Evolutionary conservation across 2,797 vertebrate genomes (phyloP), one percentile per base, ranked within the genome.

Genomic region (Champsocephalus gunnari): DNA sequence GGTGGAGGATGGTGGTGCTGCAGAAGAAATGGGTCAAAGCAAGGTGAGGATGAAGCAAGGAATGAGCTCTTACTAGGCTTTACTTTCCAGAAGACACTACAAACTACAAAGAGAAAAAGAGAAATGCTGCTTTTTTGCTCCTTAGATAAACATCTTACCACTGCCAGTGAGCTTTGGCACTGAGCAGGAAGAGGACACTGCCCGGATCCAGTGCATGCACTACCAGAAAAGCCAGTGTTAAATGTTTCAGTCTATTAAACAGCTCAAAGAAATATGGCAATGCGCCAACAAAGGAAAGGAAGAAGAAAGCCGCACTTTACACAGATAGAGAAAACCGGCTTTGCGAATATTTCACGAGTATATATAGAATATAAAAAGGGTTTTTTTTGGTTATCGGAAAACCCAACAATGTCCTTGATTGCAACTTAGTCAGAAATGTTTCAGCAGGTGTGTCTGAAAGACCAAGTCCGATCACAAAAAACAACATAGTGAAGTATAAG

Each of bases 11-110:
- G 32, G 47, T 17, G 43, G 45, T 10, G 17, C 50, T 54, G 71
- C 21, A 54, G 56, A 66, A 47, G 64, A 77, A 73, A 69, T 76
- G 64, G 71, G 79, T 84, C 83, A 80, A 19, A 71, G 65, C 56
- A 74, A 86, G 78, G 75, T 83, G 75, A 81, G 55, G 16, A 62
- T 60, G 63, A 73, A 60, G 60, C 57, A 54, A 65, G 16, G 19
- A 60, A 80, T 60, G 57, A 80, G 75, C 74, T 63, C n/a, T 32
- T 28, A 70, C 61, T 49, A 62, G 60, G 57, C 53, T 38, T 71
- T 28, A 47, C n/a, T 76, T 56, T 72, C 48, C 11, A 47, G 16
- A 79, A 14, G 9, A 71, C 50, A 65, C 45, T 55, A 38, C 21
- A 28, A 14, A 63, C 8, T 11, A 44, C 41, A 16, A 16, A 21